Evolutionary conservation across 2,888 invertebrate species (phyloP).

Genomic region (Drosophila limbata): DNA sequence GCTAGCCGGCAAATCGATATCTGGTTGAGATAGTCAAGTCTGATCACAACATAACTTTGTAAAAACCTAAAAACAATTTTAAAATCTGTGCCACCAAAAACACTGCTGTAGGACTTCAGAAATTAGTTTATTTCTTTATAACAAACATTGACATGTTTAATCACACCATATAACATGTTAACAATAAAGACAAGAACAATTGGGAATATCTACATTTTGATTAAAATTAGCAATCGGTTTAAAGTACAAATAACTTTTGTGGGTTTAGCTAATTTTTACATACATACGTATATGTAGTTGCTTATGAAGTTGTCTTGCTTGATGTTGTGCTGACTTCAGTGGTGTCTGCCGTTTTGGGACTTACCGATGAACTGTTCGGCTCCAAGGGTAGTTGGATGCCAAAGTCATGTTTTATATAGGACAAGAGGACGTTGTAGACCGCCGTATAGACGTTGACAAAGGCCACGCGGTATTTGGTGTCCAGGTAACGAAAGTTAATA

Average conservation of each 20-base stretch:
- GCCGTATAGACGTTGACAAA: slow-evolving; percentile 95
- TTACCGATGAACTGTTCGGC: neutral
- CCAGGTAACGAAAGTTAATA: slow-evolving; percentile 94
- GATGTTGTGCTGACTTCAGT: neutral
- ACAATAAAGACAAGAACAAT: neutral
- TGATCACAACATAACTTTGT: no score
- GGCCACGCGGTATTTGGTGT: slow-evolving; percentile 92
- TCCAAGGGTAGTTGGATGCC: slow-evolving; percentile 41
- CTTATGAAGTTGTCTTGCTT: neutral
- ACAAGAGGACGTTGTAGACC: slow-evolving; percentile 94
- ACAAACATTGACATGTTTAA: no score
- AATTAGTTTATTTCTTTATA: no score
- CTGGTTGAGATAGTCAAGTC: no score
- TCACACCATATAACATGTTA: neutral
- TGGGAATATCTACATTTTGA: neutral
- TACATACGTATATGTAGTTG: no score
- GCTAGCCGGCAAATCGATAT: no score
- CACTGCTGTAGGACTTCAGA: no score
- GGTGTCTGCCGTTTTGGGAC: neutral
- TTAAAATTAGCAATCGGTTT: neutral
- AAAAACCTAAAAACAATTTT: no score
- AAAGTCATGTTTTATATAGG: slow-evolving; percentile 91
- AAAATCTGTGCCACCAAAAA: no score
- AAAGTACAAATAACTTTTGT: neutral
- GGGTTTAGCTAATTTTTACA: neutral